Base-by-base conservation (phyloP, 2,113 vertebrate genomes). In the Natator depressus region DNA sequence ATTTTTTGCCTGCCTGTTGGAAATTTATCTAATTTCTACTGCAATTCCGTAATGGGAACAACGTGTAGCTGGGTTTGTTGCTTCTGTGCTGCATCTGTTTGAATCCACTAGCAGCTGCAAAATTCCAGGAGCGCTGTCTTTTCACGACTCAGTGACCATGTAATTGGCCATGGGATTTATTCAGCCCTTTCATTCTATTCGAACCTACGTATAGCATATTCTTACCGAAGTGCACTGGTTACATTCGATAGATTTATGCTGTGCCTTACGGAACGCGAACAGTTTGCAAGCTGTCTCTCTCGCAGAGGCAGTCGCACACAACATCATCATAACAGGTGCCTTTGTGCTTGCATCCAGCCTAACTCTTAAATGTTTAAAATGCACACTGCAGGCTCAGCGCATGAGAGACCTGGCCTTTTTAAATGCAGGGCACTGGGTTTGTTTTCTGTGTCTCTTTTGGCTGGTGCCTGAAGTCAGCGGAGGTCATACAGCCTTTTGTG, bases 91-190 rank as follows among this genome's bases (percentile, higher is more conserved):
- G 86, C 87, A 93, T 94, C 90, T 3, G 50, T 96, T 38, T 97
- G 94, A 97, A 95, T 98, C 89, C 47, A 94, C 91, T 83, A 84
- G 95, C 96, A 97, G 94, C 94, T 96, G 96, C 95, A 95, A 96
- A 98, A 98, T 97, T 98, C 94, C 91, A 93, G 95, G 93, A 94
- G 88, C 93, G 72, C 54, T 92, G 95, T 87, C 95, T 97, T 97
- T 97, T 97, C 93, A 93, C 96, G 97, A 96, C 83, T 98, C 96
- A 97, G 91, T 97, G 96, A 97, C 97, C 97, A 97, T 96, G 96
- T 96, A 97, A 98, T 98, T 97, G 94, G 95, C 95, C 94, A 92
- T 96, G 90, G 96, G 93, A 96, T 97, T 97, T 97, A 97, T 97
- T 97, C 96, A 95, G 82, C 76, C 94, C 92, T 97, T 98, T 97